Evolutionary conservation across 1,140 invertebrate genomes (phyloP).

Genomic region (Lysiphlebus fabarum): DNA sequence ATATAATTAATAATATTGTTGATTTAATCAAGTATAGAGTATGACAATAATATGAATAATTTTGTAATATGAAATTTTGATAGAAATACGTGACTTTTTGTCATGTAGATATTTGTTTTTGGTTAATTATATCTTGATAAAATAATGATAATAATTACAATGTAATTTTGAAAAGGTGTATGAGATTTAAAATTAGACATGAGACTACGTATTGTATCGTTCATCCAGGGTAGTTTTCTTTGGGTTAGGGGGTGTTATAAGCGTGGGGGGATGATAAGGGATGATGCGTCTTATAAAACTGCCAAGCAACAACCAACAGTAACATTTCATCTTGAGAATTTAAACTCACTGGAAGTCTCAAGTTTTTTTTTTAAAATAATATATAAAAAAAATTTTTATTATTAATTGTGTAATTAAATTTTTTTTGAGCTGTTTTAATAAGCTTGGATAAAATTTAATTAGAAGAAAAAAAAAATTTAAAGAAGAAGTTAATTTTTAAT

Average conservation of each 20-base stretch:
- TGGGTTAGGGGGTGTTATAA: constrained; percentile 10
- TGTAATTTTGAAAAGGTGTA: constrained; percentile 12
- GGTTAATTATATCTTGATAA: constrained; percentile 9
- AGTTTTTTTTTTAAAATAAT: background rate
- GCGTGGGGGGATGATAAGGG: constrained; percentile 24
- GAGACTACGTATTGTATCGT: no score
- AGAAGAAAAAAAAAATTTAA: no score
- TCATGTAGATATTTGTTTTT: constrained; percentile 1
- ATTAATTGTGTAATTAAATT: background rate
- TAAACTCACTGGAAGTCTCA: constrained; percentile 21
- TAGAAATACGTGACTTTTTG: no score
- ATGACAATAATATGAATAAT: no score
- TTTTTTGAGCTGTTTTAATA: background rate
- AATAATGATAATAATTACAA: constrained; percentile 29
- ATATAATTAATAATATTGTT: no score
- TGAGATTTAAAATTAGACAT: background rate
- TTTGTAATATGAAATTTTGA: no score
- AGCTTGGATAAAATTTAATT: no score
- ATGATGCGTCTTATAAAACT: constrained; percentile 28
- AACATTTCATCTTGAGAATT: constrained; percentile 28
- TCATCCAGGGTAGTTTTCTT: constrained; percentile 3
- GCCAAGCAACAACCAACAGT: constrained; percentile 17
- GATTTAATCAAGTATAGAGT: no score
- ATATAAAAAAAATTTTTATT: background rate
- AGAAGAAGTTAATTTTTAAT: no score